These are phyloP conservation scores for Lasioglossum morio DNA, from an alignment of 2,888 invertebrate genomes.

Conservation along the genomic window DNA sequence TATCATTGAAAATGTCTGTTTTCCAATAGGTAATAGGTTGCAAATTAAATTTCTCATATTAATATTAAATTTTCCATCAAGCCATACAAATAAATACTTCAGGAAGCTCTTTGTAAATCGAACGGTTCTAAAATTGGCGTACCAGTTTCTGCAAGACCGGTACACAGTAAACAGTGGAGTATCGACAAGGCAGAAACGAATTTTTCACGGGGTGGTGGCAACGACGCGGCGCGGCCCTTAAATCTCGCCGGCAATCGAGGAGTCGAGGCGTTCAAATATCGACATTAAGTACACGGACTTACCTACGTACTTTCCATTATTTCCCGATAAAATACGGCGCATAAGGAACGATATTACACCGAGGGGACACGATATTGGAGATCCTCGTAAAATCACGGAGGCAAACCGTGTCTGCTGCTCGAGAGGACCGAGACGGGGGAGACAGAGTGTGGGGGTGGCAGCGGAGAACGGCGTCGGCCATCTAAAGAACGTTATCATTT, in stretches of 20 bases:
- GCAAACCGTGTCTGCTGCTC: constrained; percentile 30
- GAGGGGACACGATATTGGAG: constrained; percentile 53
- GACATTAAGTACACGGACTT: constrained; percentile 55
- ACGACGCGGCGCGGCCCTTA: constrained; percentile 2
- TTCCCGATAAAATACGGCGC: constrained; percentile 54
- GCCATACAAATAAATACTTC: background rate
- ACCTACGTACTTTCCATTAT: constrained; percentile 53
- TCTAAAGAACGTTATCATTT: constrained; percentile 54
- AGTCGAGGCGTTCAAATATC: constrained; percentile 33
- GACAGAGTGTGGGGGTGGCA: background rate
- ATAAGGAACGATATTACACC: constrained; percentile 48
- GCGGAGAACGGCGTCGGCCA: constrained; percentile 6
- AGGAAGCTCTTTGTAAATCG: background rate
- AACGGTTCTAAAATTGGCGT: background rate
- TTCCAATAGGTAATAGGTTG: too few relatives aligned
- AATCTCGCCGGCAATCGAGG: constrained; percentile 28
- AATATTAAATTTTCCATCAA: background rate
- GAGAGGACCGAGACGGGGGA: background rate
- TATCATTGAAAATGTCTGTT: background rate
- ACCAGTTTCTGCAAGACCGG: background rate
- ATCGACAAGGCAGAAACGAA: constrained; percentile 5
- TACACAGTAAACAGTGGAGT: background rate
- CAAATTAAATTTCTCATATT: background rate
- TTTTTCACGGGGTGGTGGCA: background rate
- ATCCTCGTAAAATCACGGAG: constrained; percentile 36